These are phyloP conservation scores for Trinorchestia longiramus DNA, from an alignment of 1,140 invertebrate genomes.

Conservation along the genomic window DNA sequence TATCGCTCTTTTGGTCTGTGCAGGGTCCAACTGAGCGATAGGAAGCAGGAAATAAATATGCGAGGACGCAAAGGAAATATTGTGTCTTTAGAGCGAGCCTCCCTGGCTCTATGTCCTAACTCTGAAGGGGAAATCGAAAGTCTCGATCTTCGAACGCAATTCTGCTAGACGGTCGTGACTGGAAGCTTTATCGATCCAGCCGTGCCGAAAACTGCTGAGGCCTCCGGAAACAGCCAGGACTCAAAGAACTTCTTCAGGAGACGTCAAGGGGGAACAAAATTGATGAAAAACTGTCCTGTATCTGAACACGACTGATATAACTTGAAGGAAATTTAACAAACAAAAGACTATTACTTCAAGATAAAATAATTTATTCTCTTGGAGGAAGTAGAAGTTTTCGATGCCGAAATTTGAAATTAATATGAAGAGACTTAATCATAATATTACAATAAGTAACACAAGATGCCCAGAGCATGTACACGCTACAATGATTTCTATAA, in stretches of 20 bases:
- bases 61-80: not conserved
- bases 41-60: not conserved
- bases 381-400: not conserved
- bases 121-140: constrained; percentile 14
- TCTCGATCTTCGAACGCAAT: not conserved
- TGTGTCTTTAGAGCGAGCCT: not conserved
- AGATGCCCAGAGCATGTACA: too few relatives aligned
- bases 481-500: too few relatives aligned
- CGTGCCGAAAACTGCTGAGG: not conserved
- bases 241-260: not conserved
- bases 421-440: not conserved
- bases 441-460: too few relatives aligned
- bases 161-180: constrained; percentile 1
- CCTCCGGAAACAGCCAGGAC: not conserved
- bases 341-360: not conserved
- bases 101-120: not conserved
- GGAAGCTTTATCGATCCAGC: constrained; percentile 31
- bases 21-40: not conserved
- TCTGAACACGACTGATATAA: not conserved
- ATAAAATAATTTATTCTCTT: not conserved
- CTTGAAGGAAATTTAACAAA: not conserved
- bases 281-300: not conserved
- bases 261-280: not conserved
- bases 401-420: not conserved
- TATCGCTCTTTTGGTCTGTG: not conserved